Base-by-base conservation (phyloP, 92 coral and sea anemone genomes). In the Porites evermanni region DNA sequence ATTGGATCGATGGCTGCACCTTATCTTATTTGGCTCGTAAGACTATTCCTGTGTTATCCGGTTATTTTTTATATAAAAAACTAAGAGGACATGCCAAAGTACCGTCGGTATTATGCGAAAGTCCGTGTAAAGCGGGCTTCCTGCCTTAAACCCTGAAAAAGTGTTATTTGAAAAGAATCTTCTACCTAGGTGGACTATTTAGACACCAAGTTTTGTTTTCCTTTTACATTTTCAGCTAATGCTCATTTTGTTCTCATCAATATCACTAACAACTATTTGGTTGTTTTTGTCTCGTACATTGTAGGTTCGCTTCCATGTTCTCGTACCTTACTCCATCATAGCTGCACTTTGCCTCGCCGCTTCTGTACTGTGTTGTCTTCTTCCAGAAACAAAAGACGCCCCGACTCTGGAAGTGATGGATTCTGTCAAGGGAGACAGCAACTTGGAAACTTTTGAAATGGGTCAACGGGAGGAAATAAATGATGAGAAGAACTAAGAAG, bases 291-390 rank as follows among this genome's bases (percentile, higher is more conserved):
- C 38, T 24, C 17, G 54, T 61, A 84, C 76, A 67, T 84, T 51
- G 54, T 61, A 84, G 88, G 75, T 84, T 51, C 82, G 88, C 21
- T 70, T 84, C 52, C 88, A 84, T 6, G 56, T 64, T 38, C 66
- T 84, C 9, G 54, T 84, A 20, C 88, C 88, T 7, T 84, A 84
- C 75, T 75, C 88, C 61, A 75, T 76, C 70, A 20, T 76, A 10
- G 84, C 88, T 1, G 88, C 66, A 8, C 74, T 78, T 64, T 59
- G 75, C 61, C 16, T 53, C 32, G 50, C 74, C 21, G 29, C 70
- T 3, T 23, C 79, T 0, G 72, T 61, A 24, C 18, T 67, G 50
- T 83, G 87, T 58, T 68, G 24, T 17, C 63, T 78, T 60, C 83
- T 84, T 2, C 88, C 88, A 24, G 88, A 84, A 38, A 76, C 88